Percentiles rank a stretch among this genome's conserved stretches.
Evolutionary conservation across 2,888 invertebrate genomes (phyloP).

Genomic region (Helobdella robusta): DNA sequence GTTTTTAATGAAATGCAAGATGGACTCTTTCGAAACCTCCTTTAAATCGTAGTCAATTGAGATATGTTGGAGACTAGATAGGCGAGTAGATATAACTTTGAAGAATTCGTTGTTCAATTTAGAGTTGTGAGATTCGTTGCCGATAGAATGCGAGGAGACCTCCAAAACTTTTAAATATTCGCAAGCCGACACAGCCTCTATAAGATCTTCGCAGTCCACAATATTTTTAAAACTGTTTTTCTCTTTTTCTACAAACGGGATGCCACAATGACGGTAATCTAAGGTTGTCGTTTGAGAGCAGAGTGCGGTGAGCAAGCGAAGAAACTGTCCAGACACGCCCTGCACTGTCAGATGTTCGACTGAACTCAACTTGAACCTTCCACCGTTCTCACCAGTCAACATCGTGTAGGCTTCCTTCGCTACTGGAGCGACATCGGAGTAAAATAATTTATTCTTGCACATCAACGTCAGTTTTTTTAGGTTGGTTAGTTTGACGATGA

Average conservation of each 20-base stretch:
- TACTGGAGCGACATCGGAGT: constrained; percentile 24
- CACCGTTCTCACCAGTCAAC: constrained; percentile 23
- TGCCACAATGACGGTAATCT: constrained; percentile 20
- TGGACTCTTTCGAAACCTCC: background rate
- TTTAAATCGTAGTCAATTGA: constrained; percentile 10
- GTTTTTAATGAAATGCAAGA: background rate
- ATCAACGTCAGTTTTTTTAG: constrained; percentile 18
- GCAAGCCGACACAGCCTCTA: constrained; percentile 23
- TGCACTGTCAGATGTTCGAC: constrained; percentile 26
- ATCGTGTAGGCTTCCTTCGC: constrained; percentile 28
- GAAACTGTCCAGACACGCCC: constrained; percentile 31
- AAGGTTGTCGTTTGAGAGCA: constrained; percentile 30
- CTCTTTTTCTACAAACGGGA: background rate
- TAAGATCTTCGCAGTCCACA: constrained; percentile 22
- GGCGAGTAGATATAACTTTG: background rate
- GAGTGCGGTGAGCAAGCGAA: constrained; percentile 31
- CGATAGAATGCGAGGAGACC: background rate
- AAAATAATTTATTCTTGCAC: constrained; percentile 19
- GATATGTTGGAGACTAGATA: background rate
- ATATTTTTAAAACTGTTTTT: background rate
- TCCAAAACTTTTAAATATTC: constrained; percentile 23
- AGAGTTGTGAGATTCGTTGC: background rate
- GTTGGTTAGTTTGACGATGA: constrained; percentile 18
- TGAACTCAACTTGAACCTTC: constrained; percentile 27
- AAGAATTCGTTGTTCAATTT: constrained; percentile 12